A percentile compares a stretch with the other conserved stretches of the same genome.
These are phyloP conservation scores for Irena cyanogastra DNA, from an alignment of 2,113 vertebrate species.

Conservation along the genomic window DNA sequence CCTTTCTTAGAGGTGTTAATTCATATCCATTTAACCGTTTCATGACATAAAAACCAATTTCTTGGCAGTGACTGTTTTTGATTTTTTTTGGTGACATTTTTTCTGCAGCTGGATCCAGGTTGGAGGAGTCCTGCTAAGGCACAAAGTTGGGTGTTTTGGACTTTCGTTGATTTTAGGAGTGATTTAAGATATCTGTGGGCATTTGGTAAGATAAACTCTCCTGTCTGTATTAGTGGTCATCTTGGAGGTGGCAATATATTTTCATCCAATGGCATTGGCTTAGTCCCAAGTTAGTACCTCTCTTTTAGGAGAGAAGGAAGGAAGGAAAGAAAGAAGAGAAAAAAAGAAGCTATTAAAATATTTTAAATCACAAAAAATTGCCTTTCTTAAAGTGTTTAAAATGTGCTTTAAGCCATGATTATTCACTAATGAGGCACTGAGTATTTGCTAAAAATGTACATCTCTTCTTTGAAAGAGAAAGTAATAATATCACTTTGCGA, in stretches of 20 bases:
- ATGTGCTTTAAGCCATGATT: neutral
- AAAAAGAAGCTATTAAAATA: neutral
- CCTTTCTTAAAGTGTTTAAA: neutral
- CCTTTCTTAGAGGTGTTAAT: neutral
- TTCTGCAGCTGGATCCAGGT: neutral
- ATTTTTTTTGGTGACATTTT: neutral
- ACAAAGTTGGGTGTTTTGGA: neutral
- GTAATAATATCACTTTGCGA: neutral
- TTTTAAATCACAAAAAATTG: neutral
- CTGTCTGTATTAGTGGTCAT: neutral
- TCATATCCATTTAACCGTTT: neutral
- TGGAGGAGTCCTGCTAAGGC: neutral
- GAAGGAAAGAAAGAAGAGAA: neutral
- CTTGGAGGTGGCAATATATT: neutral
- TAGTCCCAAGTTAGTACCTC: neutral
- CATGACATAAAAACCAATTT: neutral
- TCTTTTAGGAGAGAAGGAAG: accelerated
- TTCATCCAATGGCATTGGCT: neutral
- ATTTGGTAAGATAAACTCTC: neutral
- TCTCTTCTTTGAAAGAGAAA: neutral
- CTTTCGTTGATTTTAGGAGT: neutral
- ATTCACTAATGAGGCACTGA: neutral
- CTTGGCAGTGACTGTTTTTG: neutral
- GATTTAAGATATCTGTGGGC: neutral
- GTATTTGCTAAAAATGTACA: neutral